phyloP scores from a whole-genome alignment of 35 echinoderm and acorn worm species.

The Ophioderma brevispina region DNA sequence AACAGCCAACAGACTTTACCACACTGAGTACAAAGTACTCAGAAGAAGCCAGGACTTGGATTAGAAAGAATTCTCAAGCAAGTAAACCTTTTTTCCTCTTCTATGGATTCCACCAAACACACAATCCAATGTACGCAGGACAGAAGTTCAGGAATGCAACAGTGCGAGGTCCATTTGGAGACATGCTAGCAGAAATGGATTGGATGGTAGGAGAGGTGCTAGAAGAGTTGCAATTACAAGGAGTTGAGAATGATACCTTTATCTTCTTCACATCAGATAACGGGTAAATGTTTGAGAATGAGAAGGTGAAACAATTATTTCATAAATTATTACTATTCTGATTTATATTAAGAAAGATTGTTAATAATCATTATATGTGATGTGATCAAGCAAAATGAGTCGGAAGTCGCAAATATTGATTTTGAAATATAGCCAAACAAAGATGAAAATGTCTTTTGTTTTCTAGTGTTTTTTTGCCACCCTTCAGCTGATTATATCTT shows the following conservation, averaged over 20 bases:
- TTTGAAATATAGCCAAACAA: no score
- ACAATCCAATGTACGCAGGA: slow-evolving; percentile 73
- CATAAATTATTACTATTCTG: no score
- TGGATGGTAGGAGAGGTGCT: slow-evolving; percentile 72
- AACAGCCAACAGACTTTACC: slow-evolving; percentile 65
- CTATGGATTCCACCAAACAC: slow-evolving; percentile 83
- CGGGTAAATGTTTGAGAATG: slow-evolving; percentile 47
- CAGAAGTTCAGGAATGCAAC: slow-evolving; percentile 69
- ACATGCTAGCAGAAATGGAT: slow-evolving; percentile 72
- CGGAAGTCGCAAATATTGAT: no score
- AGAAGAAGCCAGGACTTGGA: slow-evolving; percentile 18
- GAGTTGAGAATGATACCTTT: slow-evolving; percentile 65
- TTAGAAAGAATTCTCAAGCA: slow-evolving; percentile 49
- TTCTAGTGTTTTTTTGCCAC: no score
- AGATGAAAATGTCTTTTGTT: no score
- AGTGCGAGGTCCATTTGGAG: slow-evolving; percentile 67
- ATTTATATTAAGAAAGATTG: no score
- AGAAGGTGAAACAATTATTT: no score
- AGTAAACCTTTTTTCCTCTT: slow-evolving; percentile 73
- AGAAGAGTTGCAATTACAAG: slow-evolving; percentile 43
- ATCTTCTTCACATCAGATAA: slow-evolving; percentile 86
- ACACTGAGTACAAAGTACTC: slow-evolving; percentile 57
- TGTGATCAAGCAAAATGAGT: no score
- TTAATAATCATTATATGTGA: no score
- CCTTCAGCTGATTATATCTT: no score